Conservation (phyloP, 2,888 invertebrate genomes). For the Erpobdella octoculata region DNA sequence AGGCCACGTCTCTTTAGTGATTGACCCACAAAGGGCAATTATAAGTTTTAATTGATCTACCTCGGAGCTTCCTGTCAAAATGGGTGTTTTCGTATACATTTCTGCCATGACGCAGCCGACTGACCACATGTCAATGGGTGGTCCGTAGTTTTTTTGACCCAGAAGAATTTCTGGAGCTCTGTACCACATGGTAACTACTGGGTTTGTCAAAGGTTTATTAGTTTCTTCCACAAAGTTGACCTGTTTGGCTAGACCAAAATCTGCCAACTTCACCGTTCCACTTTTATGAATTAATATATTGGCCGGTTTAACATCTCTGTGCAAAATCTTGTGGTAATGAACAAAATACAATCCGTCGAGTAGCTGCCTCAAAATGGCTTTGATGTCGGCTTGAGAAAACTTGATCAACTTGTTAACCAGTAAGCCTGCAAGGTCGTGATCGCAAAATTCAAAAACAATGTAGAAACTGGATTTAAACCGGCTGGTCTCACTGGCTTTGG, state of each 20-base stretch:
- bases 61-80: constrained; percentile 76
- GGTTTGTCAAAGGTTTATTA: constrained; percentile 92
- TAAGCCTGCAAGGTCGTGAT: constrained; percentile 92
- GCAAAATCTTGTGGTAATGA: constrained; percentile 69
- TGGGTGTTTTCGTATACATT: constrained; percentile 83
- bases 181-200: constrained; percentile 96
- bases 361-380: constrained; percentile 62
- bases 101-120: constrained; percentile 99
- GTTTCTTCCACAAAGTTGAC: too few species aligned
- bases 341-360: constrained; percentile 87
- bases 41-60: constrained; percentile 89
- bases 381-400: constrained; percentile 90
- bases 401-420: constrained; percentile 88
- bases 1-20: constrained; percentile 64
- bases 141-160: constrained; percentile 78
- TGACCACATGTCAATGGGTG: constrained; percentile 82
- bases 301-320: constrained; percentile 89
- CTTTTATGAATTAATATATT: constrained; percentile 92
- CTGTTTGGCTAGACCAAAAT: constrained; percentile 92
- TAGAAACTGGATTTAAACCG: constrained; percentile 80
- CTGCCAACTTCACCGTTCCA: constrained; percentile 78
- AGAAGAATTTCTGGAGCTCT: constrained; percentile 56
- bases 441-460: constrained; percentile 93
- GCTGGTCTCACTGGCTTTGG: constrained; percentile 67
- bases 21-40: constrained; percentile 88